Evolutionary conservation across 2,888 invertebrate species (phyloP).

Genomic region (Thereva unica): DNA sequence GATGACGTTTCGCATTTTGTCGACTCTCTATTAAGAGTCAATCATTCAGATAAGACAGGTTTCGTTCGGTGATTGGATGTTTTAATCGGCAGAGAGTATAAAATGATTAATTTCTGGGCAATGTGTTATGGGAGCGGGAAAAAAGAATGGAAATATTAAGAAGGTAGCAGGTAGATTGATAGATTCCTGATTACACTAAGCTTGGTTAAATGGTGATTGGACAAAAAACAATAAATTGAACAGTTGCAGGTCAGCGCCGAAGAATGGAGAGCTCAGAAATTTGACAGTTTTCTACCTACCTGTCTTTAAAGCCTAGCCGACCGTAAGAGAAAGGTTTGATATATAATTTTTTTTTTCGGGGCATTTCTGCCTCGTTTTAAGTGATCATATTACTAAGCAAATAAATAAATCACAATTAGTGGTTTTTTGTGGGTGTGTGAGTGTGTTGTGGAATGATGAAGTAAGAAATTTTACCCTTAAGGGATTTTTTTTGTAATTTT

Average conservation of each 20-base stretch:
- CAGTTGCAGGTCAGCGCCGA: not conserved
- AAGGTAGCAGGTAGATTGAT: conserved; percentile 7
- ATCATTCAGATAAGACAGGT: conserved; percentile 7
- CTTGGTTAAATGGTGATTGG: not conserved
- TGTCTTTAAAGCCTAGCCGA: not conserved
- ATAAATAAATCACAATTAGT: too few relatives aligned
- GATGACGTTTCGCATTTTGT: conserved; percentile 8
- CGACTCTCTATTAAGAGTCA: not conserved
- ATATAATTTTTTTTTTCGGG: too few relatives aligned
- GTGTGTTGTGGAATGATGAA: too few relatives aligned
- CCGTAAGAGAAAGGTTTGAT: too few relatives aligned
- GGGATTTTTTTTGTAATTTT: too few relatives aligned
- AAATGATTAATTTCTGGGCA: conserved; percentile 1
- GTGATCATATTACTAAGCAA: too few relatives aligned
- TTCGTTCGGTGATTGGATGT: not conserved
- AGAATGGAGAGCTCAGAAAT: not conserved
- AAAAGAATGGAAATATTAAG: not conserved
- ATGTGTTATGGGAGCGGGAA: not conserved
- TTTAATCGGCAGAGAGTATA: not conserved
- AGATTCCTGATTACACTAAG: conserved; percentile 5
- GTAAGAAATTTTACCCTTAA: too few relatives aligned
- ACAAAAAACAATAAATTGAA: conserved; percentile 3
- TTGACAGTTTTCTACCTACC: not conserved
- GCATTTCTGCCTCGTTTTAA: too few relatives aligned
- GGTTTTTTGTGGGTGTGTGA: too few relatives aligned